Conservation (phyloP, 1,140 invertebrate species). For the Meloidogyne hapla region DNA sequence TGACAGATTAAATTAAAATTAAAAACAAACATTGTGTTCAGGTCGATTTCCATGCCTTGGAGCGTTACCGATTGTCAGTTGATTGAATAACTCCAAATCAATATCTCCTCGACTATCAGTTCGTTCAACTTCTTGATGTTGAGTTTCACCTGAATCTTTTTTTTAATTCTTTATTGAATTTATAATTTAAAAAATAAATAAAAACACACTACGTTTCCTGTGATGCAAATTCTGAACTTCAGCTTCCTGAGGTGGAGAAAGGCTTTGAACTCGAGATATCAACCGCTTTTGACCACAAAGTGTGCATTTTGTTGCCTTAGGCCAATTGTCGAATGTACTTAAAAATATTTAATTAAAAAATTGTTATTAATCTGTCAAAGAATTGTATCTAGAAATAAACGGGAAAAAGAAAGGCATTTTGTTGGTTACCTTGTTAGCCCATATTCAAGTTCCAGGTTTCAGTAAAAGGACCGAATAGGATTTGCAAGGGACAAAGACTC, state of each 20-base stretch:
- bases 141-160: slow-evolving; percentile 2
- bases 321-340: slow-evolving; percentile 39
- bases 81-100: neutral
- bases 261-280: neutral
- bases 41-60: neutral
- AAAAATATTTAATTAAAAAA: slow-evolving; percentile 5
- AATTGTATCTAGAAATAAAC: too few species aligned
- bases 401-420: too few species aligned
- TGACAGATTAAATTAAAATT: neutral
- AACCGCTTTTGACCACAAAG: slow-evolving; percentile 25
- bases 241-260: neutral
- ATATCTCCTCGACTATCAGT: neutral
- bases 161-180: neutral
- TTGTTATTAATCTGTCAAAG: neutral
- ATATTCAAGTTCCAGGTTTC: too few species aligned
- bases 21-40: neutral
- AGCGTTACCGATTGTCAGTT: neutral
- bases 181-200: neutral
- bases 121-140: neutral
- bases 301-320: slow-evolving; percentile 31
- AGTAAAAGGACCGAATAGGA: too few species aligned
- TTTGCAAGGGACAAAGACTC: too few species aligned
- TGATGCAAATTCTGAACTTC: neutral
- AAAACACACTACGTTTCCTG: slow-evolving; percentile 4
- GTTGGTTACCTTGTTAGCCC: too few species aligned